Percentiles rank a stretch among this genome's conserved stretches.
These are phyloP conservation scores for Amphibalanus amphitrite DNA, from an alignment of 1,140 invertebrate species.

Conservation along the genomic window DNA sequence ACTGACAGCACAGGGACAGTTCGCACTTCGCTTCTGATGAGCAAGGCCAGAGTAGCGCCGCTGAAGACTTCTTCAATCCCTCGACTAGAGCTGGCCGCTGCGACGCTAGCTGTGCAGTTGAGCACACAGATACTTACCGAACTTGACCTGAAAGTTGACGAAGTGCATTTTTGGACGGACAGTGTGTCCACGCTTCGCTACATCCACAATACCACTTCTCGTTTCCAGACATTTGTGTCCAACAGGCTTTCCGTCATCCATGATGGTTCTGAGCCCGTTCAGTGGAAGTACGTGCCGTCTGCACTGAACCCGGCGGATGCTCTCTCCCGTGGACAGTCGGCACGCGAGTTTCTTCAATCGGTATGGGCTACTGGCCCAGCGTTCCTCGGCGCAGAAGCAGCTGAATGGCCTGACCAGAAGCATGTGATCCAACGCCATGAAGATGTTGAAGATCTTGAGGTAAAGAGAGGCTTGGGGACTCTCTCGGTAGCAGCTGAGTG, in stretches of 20 bases:
- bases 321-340: slow-evolving; percentile 8
- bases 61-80: not conserved
- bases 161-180: slow-evolving; percentile 8
- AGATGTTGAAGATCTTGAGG: slow-evolving; percentile 4
- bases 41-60: no score
- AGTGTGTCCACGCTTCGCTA: slow-evolving; percentile 3
- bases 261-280: not conserved
- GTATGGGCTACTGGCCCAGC: not conserved
- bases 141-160: not conserved
- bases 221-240: slow-evolving; percentile 13
- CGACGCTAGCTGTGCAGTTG: not conserved
- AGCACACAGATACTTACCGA: not conserved
- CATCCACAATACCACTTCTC: slow-evolving; percentile 4
- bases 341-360: not conserved
- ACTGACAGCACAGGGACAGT: no score
- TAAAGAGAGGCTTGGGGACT: not conserved
- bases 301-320: slow-evolving; percentile 12
- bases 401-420: not conserved
- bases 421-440: not conserved
- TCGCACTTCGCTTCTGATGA: no score
- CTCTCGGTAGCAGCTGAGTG: not conserved
- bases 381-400: not conserved
- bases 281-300: slow-evolving; percentile 13
- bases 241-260: slow-evolving; percentile 11
- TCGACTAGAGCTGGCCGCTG: slow-evolving; percentile 7